phyloP scores from a whole-genome alignment of 2,797 vertebrate species.

The Coluber constrictor region DNA sequence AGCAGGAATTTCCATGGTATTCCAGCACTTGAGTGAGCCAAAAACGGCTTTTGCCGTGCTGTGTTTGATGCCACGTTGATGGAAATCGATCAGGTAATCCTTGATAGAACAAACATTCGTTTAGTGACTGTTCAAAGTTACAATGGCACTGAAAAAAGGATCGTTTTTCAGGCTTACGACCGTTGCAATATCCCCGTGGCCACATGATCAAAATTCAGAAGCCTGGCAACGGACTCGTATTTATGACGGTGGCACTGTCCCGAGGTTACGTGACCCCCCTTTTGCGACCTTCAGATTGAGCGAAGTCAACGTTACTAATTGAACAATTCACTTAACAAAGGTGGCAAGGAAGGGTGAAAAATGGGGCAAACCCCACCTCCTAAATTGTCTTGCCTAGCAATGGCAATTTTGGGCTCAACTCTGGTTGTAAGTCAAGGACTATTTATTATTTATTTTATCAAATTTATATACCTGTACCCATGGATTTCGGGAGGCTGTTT shows the following conservation, averaged over 20 bases:
- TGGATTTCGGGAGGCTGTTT: neutral
- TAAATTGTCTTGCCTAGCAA: neutral
- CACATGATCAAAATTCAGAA: too few relatives aligned
- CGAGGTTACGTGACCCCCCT: too few relatives aligned
- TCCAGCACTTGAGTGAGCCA: neutral
- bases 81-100: neutral
- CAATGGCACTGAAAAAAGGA: neutral
- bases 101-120: neutral
- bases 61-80: neutral
- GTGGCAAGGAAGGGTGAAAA: neutral
- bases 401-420: neutral
- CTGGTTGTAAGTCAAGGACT: accelerated
- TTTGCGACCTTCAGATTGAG: neutral
- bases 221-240: neutral
- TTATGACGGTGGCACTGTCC: neutral
- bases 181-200: too few relatives aligned
- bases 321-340: neutral
- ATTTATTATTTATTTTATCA: too few relatives aligned
- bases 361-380: neutral
- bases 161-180: too few relatives aligned
- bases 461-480: neutral
- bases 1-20: neutral
- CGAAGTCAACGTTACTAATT: accelerated
- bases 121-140: neutral
- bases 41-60: neutral